Percentiles rank a stretch among this genome's conserved stretches.
phyloP scores from a whole-genome alignment of 2,113 vertebrate species.

The Bos javanicus region DNA sequence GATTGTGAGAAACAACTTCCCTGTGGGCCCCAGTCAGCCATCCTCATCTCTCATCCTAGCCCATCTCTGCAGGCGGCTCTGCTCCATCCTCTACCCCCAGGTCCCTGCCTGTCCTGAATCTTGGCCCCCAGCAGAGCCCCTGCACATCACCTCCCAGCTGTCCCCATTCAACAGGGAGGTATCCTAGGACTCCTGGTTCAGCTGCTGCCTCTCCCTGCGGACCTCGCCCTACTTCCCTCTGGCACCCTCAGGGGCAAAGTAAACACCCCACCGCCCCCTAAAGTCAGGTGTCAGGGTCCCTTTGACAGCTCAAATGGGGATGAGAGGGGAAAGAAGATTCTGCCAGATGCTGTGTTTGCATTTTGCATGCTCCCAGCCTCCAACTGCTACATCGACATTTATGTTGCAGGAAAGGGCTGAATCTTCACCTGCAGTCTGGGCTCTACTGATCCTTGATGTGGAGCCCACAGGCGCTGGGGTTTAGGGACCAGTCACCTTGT shows the following conservation, averaged over 20 bases:
- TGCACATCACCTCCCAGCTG: neutral
- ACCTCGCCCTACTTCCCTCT: neutral
- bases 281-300: neutral
- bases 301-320: neutral
- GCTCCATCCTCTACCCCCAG: neutral
- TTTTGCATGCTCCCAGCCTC: no score
- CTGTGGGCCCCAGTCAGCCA: neutral
- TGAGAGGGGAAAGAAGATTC: neutral
- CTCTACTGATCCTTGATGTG: neutral
- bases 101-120: neutral
- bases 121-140: neutral
- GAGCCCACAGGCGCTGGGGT: neutral
- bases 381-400: neutral
- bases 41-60: neutral
- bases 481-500: neutral
- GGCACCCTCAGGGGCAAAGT: neutral
- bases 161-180: no score
- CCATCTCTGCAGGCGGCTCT: neutral
- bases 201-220: neutral
- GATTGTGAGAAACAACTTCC: neutral
- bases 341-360: no score
- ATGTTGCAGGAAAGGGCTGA: neutral
- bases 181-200: no score
- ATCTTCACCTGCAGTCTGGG: neutral
- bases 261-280: accelerated